Percentiles rank a stretch among this genome's conserved stretches.
These are phyloP conservation scores for Diprion similis DNA, from an alignment of 1,140 invertebrate genomes.

Conservation along the genomic window DNA sequence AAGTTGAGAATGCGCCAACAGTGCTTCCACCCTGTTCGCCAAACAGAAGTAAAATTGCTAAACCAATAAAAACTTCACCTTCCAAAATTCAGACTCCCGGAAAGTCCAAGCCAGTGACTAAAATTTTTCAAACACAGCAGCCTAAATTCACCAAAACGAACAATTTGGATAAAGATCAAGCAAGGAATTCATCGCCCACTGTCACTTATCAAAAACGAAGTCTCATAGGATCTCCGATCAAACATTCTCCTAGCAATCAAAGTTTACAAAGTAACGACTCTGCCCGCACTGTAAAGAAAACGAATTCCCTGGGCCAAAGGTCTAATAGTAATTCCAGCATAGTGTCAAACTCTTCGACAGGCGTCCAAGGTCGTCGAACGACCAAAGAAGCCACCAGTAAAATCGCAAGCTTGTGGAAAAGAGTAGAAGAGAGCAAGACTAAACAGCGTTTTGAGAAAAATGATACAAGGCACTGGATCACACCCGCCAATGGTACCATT, in stretches of 20 bases:
- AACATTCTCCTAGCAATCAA: conserved; percentile 48
- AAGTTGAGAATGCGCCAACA: conserved; percentile 56
- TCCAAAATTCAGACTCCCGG: conserved; percentile 33
- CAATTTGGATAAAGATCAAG: conserved; percentile 47
- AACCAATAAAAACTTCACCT: conserved; percentile 36
- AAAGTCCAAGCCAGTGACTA: conserved; percentile 40
- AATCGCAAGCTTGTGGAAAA: conserved; percentile 89
- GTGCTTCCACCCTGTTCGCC: conserved; percentile 43
- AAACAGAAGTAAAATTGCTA: conserved; percentile 49
- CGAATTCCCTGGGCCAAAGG: conserved; percentile 52
- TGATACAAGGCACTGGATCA: conserved; percentile 73
- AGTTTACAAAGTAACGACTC: conserved; percentile 64
- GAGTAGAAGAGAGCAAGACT: conserved; percentile 77
- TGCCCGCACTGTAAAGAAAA: conserved; percentile 56
- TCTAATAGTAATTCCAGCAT: conserved; percentile 69
- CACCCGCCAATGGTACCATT: conserved; percentile 39
- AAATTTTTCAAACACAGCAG: conserved; percentile 37
- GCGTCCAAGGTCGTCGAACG: conserved; percentile 56
- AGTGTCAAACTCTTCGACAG: conserved; percentile 62
- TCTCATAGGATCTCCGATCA: conserved; percentile 16
- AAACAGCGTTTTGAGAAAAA: conserved; percentile 63
- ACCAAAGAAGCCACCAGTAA: conserved; percentile 83
- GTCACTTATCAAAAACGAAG: conserved; percentile 12
- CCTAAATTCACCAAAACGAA: conserved; percentile 46
- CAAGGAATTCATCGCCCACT: conserved; percentile 23